Conservation (phyloP, 2,113 vertebrate species). For the Girardinichthys multiradiatus region DNA sequence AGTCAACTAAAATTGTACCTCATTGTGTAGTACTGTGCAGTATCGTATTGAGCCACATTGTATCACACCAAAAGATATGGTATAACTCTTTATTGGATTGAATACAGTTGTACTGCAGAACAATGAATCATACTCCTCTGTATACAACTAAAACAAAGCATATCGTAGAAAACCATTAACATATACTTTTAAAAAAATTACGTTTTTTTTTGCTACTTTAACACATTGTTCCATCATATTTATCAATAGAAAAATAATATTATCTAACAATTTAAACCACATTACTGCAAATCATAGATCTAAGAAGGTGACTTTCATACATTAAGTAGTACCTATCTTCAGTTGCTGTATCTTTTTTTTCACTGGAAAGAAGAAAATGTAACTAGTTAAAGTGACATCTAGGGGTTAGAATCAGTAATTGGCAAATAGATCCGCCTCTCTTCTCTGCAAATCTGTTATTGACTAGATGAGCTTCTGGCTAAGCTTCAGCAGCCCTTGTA, state of each 20-base stretch:
- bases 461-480: conserved; percentile 21
- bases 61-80: too few relatives aligned
- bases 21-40: too few relatives aligned
- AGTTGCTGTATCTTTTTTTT: not conserved
- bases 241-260: not conserved
- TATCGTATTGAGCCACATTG: too few relatives aligned
- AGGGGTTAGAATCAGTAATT: conserved; percentile 37
- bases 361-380: not conserved
- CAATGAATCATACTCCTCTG: not conserved
- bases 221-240: too few relatives aligned
- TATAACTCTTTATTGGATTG: not conserved
- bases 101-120: not conserved
- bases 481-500: conserved; percentile 13
- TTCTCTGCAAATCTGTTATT: conserved; percentile 39
- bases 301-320: too few relatives aligned
- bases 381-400: not conserved
- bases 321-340: too few relatives aligned
- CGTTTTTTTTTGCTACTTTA: too few relatives aligned
- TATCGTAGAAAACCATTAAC: too few relatives aligned
- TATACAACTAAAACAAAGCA: too few relatives aligned
- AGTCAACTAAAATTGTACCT: too few relatives aligned
- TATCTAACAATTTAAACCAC: not conserved
- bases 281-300: too few relatives aligned
- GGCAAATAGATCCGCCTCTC: conserved; percentile 22
- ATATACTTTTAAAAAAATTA: too few relatives aligned